Evolutionary conservation across 2,113 vertebrate species (phyloP), one percentile per base, ranked within the genome.

Genomic region (Cromileptes altivelis): DNA sequence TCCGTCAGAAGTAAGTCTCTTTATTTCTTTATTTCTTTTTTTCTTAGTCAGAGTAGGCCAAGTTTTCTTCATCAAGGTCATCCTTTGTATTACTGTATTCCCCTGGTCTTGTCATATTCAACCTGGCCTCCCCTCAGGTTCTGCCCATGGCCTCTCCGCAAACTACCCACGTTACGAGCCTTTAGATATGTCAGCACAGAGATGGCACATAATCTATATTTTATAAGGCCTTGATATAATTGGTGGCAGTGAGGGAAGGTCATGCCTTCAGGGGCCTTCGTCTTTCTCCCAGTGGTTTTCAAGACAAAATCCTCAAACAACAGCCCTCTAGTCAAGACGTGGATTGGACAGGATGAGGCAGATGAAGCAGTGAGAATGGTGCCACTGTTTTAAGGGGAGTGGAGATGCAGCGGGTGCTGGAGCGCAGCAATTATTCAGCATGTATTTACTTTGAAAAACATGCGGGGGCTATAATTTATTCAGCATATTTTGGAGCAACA

Each of bases 181-280:
- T 85, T 93, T 85, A 89, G 82, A 93, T 86, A 86, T 85, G 90
- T 92, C 92, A 91, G 91, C 81, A 78, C 45, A 27, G 71, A 88
- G 90, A 93, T 90, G 92, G 89, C 91, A 94, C 87, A 82, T 92
- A 92, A 95, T 95, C 94, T 93, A 94, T 95, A 95, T 94, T 95
- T 96, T 92, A 95, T 94, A 93, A 93, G 90, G 81, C 76, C 88
- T 92, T 90, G 84, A 91, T 92, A 91, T 94, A 94, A 95, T 95
- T 95, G 92, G 90, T 92, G 90, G 81, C 89, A 85, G 74, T 58
- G 86, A 86, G 75, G 84, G 92, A 92, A 94, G 93, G 93, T 95
- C 92, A 89, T 83, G 79, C 88, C 90, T 94, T 90, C 25, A 27
- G 92, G 92, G 91, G 62, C 77, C 80, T 18, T 85, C 49, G 68